Evolutionary conservation across 1,140 invertebrate species (phyloP).

Genomic region (Capitella teleta): DNA sequence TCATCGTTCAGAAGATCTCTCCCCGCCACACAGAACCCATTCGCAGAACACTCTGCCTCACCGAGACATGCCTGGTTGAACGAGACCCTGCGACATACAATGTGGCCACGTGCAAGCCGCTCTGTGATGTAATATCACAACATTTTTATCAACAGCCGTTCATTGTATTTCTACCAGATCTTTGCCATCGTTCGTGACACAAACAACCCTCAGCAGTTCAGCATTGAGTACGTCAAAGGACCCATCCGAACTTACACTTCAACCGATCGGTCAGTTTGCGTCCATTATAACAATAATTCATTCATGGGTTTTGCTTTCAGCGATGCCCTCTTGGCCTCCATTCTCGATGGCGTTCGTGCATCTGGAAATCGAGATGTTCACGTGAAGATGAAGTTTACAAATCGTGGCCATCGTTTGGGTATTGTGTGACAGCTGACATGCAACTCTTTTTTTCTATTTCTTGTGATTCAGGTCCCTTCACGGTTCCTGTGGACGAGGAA

Average conservation of each 20-base stretch:
- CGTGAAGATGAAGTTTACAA: conserved; percentile 71
- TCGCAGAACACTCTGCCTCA: conserved; percentile 80
- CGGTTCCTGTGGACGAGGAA: conserved; percentile 83
- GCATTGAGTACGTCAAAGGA: conserved; percentile 88
- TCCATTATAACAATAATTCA: no score
- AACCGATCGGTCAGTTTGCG: conserved; percentile 57
- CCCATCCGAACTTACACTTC: conserved; percentile 76
- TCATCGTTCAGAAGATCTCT: conserved; percentile 37
- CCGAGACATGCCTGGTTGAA: conserved; percentile 89
- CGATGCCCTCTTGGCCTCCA: conserved; percentile 85
- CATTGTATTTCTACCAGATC: conserved; percentile 38
- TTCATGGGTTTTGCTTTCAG: no score
- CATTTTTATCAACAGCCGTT: neutral
- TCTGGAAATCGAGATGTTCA: conserved; percentile 96
- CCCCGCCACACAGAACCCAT: conserved; percentile 44
- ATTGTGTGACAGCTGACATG: neutral
- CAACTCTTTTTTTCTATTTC: neutral
- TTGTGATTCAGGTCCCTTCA: conserved; percentile 55
- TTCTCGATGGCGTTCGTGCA: conserved; percentile 89
- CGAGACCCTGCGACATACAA: conserved; percentile 92
- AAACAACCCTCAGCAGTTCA: conserved; percentile 85
- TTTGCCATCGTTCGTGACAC: conserved; percentile 82
- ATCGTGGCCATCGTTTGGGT: conserved; percentile 69
- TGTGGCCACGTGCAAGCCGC: conserved; percentile 73
- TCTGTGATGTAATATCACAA: conserved; percentile 58